phyloP scores from a whole-genome alignment of 2,888 invertebrate genomes.

The Drosophila tanythrix region DNA sequence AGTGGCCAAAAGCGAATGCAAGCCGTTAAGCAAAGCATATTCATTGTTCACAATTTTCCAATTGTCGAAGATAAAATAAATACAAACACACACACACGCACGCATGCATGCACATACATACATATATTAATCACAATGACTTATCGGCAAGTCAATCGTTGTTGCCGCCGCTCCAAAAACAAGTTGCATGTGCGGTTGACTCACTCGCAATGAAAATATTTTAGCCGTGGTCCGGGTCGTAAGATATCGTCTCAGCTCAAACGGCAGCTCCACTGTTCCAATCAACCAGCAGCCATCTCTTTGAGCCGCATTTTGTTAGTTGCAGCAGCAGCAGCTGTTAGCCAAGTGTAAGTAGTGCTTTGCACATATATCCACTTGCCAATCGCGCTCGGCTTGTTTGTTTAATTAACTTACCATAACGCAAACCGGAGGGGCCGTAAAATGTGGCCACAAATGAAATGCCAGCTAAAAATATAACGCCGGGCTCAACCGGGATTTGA shows the following conservation, averaged over 20 bases:
- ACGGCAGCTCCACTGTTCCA: slow-evolving; percentile 29
- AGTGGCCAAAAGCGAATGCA: slow-evolving; percentile 34
- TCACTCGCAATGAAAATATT: slow-evolving; percentile 23
- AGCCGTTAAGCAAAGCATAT: slow-evolving; percentile 45
- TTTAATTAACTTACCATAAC: slow-evolving; percentile 64
- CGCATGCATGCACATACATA: background rate
- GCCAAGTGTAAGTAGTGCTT: slow-evolving; percentile 43
- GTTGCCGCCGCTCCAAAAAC: slow-evolving; percentile 48
- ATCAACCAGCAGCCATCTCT: slow-evolving; percentile 70
- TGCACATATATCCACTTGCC: slow-evolving; percentile 56
- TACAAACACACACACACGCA: slow-evolving; percentile 24
- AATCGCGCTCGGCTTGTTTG: slow-evolving; percentile 61
- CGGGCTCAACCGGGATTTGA: slow-evolving; percentile 85
- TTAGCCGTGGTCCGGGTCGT: slow-evolving; percentile 39
- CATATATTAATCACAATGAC: slow-evolving; percentile 25
- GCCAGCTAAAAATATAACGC: slow-evolving; percentile 28
- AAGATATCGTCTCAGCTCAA: slow-evolving; percentile 49
- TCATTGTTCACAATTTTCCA: slow-evolving; percentile 77
- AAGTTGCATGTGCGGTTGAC: slow-evolving; percentile 60
- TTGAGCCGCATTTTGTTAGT: slow-evolving; percentile 31
- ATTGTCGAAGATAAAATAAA: slow-evolving; percentile 70
- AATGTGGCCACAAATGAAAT: slow-evolving; percentile 23
- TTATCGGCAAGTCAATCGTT: slow-evolving; percentile 67
- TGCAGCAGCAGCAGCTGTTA: slow-evolving; percentile 18
- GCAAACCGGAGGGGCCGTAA: slow-evolving; percentile 9